Evolutionary conservation across 2,797 vertebrate species (phyloP).

Genomic region (Fundulus diaphanus): DNA sequence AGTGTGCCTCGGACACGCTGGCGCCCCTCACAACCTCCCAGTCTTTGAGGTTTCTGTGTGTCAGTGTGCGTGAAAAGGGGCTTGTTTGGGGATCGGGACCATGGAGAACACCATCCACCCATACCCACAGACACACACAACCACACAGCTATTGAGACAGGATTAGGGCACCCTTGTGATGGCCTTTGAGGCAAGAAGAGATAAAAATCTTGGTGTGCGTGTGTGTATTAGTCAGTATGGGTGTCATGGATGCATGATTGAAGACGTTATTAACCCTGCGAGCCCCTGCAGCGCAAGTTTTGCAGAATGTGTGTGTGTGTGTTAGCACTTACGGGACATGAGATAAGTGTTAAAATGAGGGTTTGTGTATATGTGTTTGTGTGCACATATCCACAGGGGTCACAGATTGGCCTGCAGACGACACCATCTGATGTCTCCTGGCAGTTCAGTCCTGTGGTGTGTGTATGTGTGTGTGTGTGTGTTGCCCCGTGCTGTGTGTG

Average conservation of each 20-base stretch:
- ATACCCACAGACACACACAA: constrained; percentile 36
- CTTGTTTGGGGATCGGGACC: constrained; percentile 48
- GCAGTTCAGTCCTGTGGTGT: constrained; percentile 39
- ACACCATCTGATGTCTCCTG: constrained; percentile 74
- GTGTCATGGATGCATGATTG: constrained; percentile 79
- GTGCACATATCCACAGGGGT: constrained; percentile 47
- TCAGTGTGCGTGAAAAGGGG: constrained; percentile 26
- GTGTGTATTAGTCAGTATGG: constrained; percentile 57
- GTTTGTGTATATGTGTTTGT: constrained; percentile 22
- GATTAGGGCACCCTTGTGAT: constrained; percentile 82
- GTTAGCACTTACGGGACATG: constrained; percentile 27
- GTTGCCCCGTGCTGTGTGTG: constrained; percentile 34
- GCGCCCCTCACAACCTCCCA: constrained; percentile 63
- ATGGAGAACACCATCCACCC: constrained; percentile 53
- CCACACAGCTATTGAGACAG: constrained; percentile 70
- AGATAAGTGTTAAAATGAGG: constrained; percentile 57
- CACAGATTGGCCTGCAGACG: constrained; percentile 67
- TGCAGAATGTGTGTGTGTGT: constrained; percentile 25
- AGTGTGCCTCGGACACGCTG: constrained; percentile 71
- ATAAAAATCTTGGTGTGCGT: constrained; percentile 77
- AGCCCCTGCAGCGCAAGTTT: constrained; percentile 65
- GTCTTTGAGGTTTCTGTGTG: constrained; percentile 73
- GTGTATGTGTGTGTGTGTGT: constrained; percentile 38
- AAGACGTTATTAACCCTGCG: constrained; percentile 83
- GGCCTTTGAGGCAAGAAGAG: constrained; percentile 78